phyloP scores from a whole-genome alignment of 2,797 vertebrate genomes.

The Crocodylus rhombifer region DNA sequence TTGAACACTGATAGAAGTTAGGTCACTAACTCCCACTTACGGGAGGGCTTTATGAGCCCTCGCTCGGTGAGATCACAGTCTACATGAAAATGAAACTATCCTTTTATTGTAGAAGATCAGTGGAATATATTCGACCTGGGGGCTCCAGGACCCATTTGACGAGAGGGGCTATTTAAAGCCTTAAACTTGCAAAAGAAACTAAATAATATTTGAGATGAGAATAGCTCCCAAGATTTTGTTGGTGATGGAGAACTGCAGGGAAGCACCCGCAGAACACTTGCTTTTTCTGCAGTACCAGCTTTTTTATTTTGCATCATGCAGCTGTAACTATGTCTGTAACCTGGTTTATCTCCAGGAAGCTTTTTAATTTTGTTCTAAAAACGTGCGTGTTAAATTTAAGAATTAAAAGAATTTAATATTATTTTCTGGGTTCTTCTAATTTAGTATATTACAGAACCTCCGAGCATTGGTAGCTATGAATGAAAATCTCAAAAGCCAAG shows the following conservation, averaged over 20 bases:
- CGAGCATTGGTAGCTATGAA: constrained; percentile 93
- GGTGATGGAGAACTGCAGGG: neutral
- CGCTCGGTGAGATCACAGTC: neutral
- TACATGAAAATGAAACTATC: constrained; percentile 2
- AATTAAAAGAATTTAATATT: constrained; percentile 32
- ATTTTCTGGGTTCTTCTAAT: constrained; percentile 48
- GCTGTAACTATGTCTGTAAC: neutral
- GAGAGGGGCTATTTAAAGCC: neutral
- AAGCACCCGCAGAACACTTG: neutral
- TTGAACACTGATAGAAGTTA: neutral
- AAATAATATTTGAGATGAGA: neutral
- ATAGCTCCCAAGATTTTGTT: neutral
- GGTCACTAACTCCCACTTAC: neutral
- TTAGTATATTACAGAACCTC: constrained; percentile 90
- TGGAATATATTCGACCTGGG: neutral
- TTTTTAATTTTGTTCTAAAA: neutral
- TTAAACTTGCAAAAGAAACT: neutral
- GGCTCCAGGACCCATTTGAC: neutral
- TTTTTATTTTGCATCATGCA: constrained; percentile 16
- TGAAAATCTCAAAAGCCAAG: constrained; percentile 94
- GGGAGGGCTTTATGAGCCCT: neutral
- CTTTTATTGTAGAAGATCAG: neutral
- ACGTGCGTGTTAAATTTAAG: neutral
- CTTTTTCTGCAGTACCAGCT: neutral
- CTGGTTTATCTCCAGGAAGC: neutral